These are phyloP conservation scores for Entomobrya multifasciata DNA, from an alignment of 2,888 invertebrate species.

Conservation along the genomic window DNA sequence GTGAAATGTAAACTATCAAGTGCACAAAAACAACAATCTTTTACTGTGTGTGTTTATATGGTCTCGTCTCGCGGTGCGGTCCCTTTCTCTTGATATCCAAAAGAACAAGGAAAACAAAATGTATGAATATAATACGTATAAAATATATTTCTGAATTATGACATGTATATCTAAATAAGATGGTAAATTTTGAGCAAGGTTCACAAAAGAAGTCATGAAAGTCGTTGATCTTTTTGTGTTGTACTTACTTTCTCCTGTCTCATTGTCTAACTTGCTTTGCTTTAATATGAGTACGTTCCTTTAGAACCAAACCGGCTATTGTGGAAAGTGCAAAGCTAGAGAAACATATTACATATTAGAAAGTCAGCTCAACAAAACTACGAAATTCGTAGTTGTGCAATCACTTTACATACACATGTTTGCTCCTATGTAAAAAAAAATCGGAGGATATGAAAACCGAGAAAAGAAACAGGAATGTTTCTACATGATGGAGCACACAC, in stretches of 20 bases:
- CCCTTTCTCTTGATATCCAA: too few relatives aligned
- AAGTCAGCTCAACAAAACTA: background rate
- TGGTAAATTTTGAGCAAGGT: background rate
- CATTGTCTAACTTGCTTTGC: background rate
- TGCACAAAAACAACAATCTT: too few relatives aligned
- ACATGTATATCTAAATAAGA: background rate
- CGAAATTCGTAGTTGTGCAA: background rate
- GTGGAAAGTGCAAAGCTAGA: background rate
- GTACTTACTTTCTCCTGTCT: background rate
- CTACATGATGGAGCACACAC: slow-evolving; percentile 5
- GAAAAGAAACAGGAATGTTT: background rate
- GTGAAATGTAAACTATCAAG: too few relatives aligned
- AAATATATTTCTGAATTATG: too few relatives aligned
- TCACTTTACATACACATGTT: too few relatives aligned
- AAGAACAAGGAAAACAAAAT: too few relatives aligned
- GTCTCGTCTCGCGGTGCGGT: background rate
- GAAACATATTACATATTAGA: too few relatives aligned
- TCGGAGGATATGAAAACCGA: background rate
- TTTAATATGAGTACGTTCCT: background rate
- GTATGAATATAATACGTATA: too few relatives aligned
- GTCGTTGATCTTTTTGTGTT: slow-evolving; percentile 47
- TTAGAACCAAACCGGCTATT: background rate
- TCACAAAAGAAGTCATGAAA: slow-evolving; percentile 1
- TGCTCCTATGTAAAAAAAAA: slow-evolving; percentile 11
- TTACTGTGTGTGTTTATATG: background rate